Evolutionary conservation across 2,113 vertebrate genomes (phyloP).

Genomic region (Callaeas wilsoni): DNA sequence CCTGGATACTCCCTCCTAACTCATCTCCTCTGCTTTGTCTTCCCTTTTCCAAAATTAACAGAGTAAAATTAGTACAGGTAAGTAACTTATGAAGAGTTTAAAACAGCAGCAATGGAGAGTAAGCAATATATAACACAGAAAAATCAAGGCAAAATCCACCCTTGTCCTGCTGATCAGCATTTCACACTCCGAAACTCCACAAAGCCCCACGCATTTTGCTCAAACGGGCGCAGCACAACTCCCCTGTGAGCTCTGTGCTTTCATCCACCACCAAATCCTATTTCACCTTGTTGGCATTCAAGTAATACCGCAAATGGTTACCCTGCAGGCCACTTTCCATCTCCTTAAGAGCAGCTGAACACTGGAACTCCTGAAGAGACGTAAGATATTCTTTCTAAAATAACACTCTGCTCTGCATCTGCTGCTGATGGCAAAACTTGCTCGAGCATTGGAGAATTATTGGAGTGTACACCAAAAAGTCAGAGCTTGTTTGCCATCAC

Average conservation of each 20-base stretch:
- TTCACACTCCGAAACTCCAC: not conserved
- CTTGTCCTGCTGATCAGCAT: not conserved
- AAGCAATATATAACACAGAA: not conserved
- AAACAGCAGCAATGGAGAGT: not conserved
- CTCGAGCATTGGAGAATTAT: rapidly evolving
- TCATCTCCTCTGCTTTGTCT: not conserved
- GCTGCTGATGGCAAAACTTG: not conserved
- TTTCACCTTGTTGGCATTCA: not conserved
- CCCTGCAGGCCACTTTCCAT: not conserved
- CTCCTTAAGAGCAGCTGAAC: not conserved
- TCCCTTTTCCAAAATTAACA: not conserved
- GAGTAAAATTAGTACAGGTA: not conserved
- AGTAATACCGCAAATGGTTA: not conserved
- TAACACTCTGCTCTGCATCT: not conserved
- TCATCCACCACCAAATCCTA: not conserved
- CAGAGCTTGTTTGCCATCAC: not conserved
- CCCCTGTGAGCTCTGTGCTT: not conserved
- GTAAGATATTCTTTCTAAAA: not conserved
- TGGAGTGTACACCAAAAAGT: not conserved
- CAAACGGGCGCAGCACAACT: rapidly evolving
- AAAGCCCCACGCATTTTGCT: not conserved
- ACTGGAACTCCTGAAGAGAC: not conserved
- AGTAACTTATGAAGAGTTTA: not conserved
- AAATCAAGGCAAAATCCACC: not conserved
- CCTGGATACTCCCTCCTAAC: not conserved